Evolutionary conservation across 2,113 vertebrate species (phyloP), one percentile per base, ranked within the genome.

Genomic region (Daubentonia madagascariensis): DNA sequence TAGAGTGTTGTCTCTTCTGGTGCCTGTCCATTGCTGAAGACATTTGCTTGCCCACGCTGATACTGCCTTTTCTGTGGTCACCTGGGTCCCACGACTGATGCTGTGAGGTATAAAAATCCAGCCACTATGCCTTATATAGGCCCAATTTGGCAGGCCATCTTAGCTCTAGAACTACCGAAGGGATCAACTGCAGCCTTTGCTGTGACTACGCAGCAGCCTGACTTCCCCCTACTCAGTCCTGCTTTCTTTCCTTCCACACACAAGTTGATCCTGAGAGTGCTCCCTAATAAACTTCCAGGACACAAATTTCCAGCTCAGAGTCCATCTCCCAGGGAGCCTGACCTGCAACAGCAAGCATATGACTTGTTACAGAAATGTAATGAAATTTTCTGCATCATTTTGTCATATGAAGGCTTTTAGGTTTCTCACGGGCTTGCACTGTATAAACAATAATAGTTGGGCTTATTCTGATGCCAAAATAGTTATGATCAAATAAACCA

Each of bases 401-500:
- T 91, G 59, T 83, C 18, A 6, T 20, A 52, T 4, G 23, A 54
- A 85, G 12, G 14, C 32, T 95, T 86, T 63, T 63, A 57, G 48
- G 25, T 45, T 6, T 72, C n/a, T 70, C 18, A 1, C 0, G 10
- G 52, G 48, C 14, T 94, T 88, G 16, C 86, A 54, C 3, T 79
- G 17, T 7, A 30, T 89, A 91, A 75, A 59, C 8, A 59, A 28
- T 48, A 73, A 35, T 23, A 48, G 32, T 8, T 22, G 86, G 54
- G 5, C 68, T 85, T 70, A 70, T 63, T 70, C 7, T n/a, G 63
- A 79, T 52, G 23, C 10, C 25, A 40, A 68, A 52, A 94, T 78
- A 96, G 81, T 87, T 79, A n/a, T 68, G 57, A 73, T 48, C 5
- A 80, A 85, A 70, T 45, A 86, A 89, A 50, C 10, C 6, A 85